Base-by-base conservation (phyloP, 1,140 invertebrate species). In the Caerostris darwini region DNA sequence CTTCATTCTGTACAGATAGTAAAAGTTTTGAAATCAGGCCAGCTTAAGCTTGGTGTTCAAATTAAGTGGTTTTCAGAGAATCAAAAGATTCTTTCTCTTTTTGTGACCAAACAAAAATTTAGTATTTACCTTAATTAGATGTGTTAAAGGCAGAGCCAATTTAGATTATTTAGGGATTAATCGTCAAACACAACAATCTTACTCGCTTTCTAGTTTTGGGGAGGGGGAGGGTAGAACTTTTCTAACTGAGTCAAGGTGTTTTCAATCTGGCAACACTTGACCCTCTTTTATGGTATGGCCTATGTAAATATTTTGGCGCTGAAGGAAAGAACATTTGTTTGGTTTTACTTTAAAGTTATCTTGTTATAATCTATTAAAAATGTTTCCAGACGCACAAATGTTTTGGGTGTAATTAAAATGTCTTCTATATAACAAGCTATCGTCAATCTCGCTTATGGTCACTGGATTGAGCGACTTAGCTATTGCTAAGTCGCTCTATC, bases 101-200 rank as follows among this genome's bases (percentile, higher is more conserved):
- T 12, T 53, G 10, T 10, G 53, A 8, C 82, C 82, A 85, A 2
- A 7, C n/a, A 54, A 0, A 1, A 85, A 85, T 3, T 4, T 3
- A 57, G 17, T 17, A 7, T n/a, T 58, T 56, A 95, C 94, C 53
- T 95, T 95, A 50, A 95, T 89, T 56, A n/a, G 89, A 4, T 95
- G 57, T 77, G 95, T 95, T 56, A 96, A 94, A 7, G 96, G 96
- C 12, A 94, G 91, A 56, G 96, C 94, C 14, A 96, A 90, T n/a
- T 94, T 85, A 3, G 96, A 95, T n/a, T 96, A 95, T 87, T 96
- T 95, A 7, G 94, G n/a, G 10, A 96, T 95, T 92, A 97, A 97
- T 81, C 2, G 96, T 95, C 90, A 96, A 95, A 3, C 96, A 96
- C 12, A 96, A 94, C n/a, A n/a, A 92, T 71, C 96, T 90, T 0